These are phyloP conservation scores for Urocynchramus pylzowi DNA, from an alignment of 2,113 vertebrate genomes.

Conservation along the genomic window DNA sequence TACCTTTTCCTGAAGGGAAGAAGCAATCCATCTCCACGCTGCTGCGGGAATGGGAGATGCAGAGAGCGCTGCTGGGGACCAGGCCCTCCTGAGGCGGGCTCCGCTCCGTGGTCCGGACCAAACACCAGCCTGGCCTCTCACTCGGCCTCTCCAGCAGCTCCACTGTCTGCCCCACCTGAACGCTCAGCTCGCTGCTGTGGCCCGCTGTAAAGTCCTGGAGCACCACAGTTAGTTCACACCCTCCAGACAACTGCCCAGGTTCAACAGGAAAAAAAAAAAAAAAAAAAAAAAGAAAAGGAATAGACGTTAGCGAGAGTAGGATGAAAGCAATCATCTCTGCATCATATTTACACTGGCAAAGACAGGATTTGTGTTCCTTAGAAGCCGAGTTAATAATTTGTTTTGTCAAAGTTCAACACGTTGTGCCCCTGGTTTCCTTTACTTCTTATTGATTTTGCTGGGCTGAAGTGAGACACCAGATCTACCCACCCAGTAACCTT, in stretches of 20 bases:
- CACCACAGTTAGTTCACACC: conserved; percentile 93
- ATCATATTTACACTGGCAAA: conserved; percentile 58
- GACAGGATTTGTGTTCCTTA: background rate
- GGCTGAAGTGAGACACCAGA: background rate
- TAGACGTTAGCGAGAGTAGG: background rate
- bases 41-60: conserved; percentile 93
- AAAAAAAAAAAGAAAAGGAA: background rate
- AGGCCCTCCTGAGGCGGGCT: conserved; percentile 90
- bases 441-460: conserved; percentile 9
- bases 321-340: conserved; percentile 20
- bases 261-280: background rate
- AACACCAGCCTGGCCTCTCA: conserved; percentile 91
- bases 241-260: conserved; percentile 87
- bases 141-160: conserved; percentile 92
- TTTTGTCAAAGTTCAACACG: conserved; percentile 38
- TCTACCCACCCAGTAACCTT: background rate
- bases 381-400: conserved; percentile 41
- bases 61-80: conserved; percentile 90
- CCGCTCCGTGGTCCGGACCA: conserved; percentile 89
- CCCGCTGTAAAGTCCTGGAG: conserved; percentile 91
- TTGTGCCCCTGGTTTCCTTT: conserved; percentile 3
- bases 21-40: conserved; percentile 99
- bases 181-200: conserved; percentile 86
- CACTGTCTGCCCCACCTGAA: conserved; percentile 94
- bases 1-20: conserved; percentile 96